phyloP scores from a whole-genome alignment of 37 sponge, comb jelly and placozoan species.

The Ianthella basta region DNA sequence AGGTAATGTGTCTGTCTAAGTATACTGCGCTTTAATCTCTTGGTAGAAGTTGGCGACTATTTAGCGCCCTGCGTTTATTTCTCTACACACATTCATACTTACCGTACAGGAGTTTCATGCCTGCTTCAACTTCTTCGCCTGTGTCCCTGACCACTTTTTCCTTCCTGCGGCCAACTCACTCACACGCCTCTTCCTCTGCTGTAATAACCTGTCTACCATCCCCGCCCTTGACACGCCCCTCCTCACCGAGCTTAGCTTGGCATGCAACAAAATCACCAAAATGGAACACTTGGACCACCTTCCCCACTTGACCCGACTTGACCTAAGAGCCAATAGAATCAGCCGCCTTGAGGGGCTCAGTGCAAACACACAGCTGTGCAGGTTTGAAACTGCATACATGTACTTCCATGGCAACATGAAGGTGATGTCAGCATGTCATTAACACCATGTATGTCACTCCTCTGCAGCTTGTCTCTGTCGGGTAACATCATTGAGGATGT shows the following conservation, averaged over 20 bases:
- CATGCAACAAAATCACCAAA: slow-evolving; percentile 39
- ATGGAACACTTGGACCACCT: slow-evolving; percentile 46
- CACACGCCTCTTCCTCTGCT: slow-evolving; percentile 35
- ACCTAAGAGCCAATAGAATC: slow-evolving; percentile 47
- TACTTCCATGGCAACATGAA: too few relatives aligned
- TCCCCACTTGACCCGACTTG: not conserved
- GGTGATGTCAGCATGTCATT: too few relatives aligned
- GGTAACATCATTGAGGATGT: slow-evolving; percentile 13
- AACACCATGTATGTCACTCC: too few relatives aligned
- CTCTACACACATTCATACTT: not conserved
- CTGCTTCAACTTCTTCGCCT: slow-evolving; percentile 41
- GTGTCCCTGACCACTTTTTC: slow-evolving; percentile 2
- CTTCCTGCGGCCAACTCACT: not conserved
- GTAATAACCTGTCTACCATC: slow-evolving; percentile 37
- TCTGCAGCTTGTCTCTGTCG: slow-evolving; percentile 26
- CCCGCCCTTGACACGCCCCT: not conserved
- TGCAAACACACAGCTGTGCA: not conserved
- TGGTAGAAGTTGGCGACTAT: too few relatives aligned
- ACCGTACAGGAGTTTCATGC: slow-evolving; percentile 39
- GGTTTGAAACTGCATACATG: not conserved
- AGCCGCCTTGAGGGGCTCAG: slow-evolving; percentile 21
- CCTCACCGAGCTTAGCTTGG: slow-evolving; percentile 25
- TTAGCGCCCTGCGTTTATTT: not conserved
- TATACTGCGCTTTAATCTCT: not conserved
- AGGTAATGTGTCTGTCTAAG: too few relatives aligned